Percentiles rank a stretch among this genome's conserved stretches.
These are phyloP conservation scores for Odontamblyopus lacepedii DNA, from an alignment of 2,797 vertebrate species.

Conservation along the genomic window DNA sequence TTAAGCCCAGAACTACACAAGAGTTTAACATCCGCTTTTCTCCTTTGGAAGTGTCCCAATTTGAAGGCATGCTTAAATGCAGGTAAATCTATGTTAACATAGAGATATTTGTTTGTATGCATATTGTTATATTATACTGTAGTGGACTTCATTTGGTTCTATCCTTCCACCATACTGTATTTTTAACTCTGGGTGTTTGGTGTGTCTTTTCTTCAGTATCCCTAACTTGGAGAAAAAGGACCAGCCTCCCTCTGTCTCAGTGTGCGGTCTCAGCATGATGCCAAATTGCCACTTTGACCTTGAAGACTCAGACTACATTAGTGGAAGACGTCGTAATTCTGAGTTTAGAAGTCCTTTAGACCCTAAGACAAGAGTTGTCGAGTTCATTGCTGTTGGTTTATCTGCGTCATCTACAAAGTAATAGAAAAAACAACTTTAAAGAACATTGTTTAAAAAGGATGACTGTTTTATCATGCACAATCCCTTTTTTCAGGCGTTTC, in stretches of 20 bases:
- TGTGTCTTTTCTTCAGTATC: conserved; percentile 72
- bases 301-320: conserved; percentile 84
- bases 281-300: conserved; percentile 81
- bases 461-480: background rate
- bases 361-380: conserved; percentile 78
- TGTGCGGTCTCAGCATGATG: conserved; percentile 79
- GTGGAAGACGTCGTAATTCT: conserved; percentile 33
- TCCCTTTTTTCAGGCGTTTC: conserved; percentile 75
- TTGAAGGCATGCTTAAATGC: conserved; percentile 82
- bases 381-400: conserved; percentile 80
- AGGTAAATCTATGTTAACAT: conserved; percentile 73
- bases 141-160: background rate
- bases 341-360: conserved; percentile 66
- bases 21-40: conserved; percentile 81
- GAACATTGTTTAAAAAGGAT: background rate
- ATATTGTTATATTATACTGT: background rate
- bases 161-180: background rate
- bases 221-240: conserved; percentile 75
- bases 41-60: conserved; percentile 77
- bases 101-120: background rate
- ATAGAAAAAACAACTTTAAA: background rate
- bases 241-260: conserved; percentile 62
- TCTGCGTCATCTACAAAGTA: conserved; percentile 72
- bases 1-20: conserved; percentile 72
- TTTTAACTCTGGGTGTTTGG: background rate